A percentile compares a stretch with the other conserved stretches of the same genome.
Conservation (phyloP, 2,113 vertebrate genomes). For the Ifrita kowaldi region DNA sequence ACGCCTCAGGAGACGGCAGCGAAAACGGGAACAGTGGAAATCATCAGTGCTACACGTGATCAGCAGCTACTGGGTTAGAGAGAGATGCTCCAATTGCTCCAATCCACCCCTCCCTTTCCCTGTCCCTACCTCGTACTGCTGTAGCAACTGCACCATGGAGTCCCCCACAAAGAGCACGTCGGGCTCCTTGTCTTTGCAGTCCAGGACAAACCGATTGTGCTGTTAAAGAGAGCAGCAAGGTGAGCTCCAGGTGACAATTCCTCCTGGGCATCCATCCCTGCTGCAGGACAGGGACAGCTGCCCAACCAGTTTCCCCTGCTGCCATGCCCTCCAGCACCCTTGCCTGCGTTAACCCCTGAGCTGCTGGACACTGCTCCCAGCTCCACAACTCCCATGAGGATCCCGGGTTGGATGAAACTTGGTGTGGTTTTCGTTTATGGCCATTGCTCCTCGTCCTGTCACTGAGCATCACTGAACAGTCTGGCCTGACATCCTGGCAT, state of each 20-base stretch:
- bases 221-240: conserved; percentile 23
- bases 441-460: neutral
- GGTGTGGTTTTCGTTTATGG: neutral
- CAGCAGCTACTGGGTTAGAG: fast-evolving
- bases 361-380: neutral
- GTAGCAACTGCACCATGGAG: conserved; percentile 94
- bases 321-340: neutral
- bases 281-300: neutral
- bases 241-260: neutral
- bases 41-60: fast-evolving
- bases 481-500: no score
- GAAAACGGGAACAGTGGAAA: fast-evolving
- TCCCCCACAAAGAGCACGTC: conserved; percentile 94
- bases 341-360: neutral
- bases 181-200: conserved; percentile 85
- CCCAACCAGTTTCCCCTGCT: neutral
- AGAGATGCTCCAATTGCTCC: fast-evolving
- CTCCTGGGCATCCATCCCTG: neutral
- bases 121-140: conserved; percentile 86
- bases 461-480: neutral
- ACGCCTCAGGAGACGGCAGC: fast-evolving
- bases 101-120: fast-evolving
- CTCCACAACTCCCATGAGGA: neutral
- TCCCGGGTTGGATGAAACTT: neutral
- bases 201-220: conserved; percentile 81